Base-by-base conservation (phyloP, 2,888 invertebrate genomes). In the Hyalella azteca region DNA sequence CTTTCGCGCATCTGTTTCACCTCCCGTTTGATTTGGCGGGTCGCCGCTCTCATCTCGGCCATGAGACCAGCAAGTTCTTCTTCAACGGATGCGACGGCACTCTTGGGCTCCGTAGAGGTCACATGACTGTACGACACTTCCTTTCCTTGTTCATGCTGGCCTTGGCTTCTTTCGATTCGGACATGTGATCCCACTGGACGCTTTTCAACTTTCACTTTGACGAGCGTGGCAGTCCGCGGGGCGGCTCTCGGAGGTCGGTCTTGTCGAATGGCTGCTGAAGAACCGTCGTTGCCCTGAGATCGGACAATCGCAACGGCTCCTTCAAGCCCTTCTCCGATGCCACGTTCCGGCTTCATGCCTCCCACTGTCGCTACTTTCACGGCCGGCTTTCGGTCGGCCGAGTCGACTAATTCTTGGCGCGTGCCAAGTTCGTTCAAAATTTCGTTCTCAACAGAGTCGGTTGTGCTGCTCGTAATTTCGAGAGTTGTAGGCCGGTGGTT, bases 181-280 rank as follows among this genome's bases (percentile, higher is more conserved):
- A 50, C 59, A 50, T 83, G 81, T 29, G 66, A 79, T 11, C 77
- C 75, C 39, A 78, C 78, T 50, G 81, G 81, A 36, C 82, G 78
- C 73, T 84, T 84, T 40, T 84, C 84, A 50, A 84, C 82, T 39
- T 84, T 84, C n/a, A 84, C 82, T 60, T 84, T 84, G 32, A 84
- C 78, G 22, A 81, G 79, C 22, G 83, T 81, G 54, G 79, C 77
- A 49, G 79, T 48, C 48, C 84, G 77, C 78, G 82, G 81, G n/a
- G 80, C 54, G 22, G 81, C 78, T 48, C 80, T 82, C 48, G 79
- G 40, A 79, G 66, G 66, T 66, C 66, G 66, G 13, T 26, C 22
- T 15, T 66, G 36, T 9, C 19, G 66, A 36, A 32, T 32, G 9
- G 32, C 5, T 3, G 36, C 39, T 13, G 36, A 4, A 36, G 66